Evolutionary conservation across 2,797 vertebrate species (phyloP), one percentile per base, ranked within the genome.

Genomic region (Orientallactaga sibirica): DNA sequence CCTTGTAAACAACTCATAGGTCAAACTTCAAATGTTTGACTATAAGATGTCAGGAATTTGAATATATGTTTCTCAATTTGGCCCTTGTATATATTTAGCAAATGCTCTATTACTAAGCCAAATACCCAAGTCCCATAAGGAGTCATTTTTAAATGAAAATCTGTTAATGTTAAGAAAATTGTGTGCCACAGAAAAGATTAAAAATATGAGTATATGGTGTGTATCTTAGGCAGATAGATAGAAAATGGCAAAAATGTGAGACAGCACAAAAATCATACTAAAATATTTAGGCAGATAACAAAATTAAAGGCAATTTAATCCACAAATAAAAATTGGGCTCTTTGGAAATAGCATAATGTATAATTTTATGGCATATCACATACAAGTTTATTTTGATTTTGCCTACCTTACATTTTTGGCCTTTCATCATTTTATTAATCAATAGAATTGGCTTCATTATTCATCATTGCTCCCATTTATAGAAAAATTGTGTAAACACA

Each of bases 121-220:
- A 10, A 74, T 41, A 52, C 16, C 27, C 20, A 76, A 48, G 48
- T 6, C 16, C 3, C 25, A 64, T 10, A 64, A 20, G 7, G 10
- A 83, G 29, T 27, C 27, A 48, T 77, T 88, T 88, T 86, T 55
- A 82, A 14, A 29, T 70, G 29, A 79, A 83, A 92, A 55, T 73
- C 24, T 67, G 4, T 86, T 37, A 14, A 87, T n/a, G 25, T 9
- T 29, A 48, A 82, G 74, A 58, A 71, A 48, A 67, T 2, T 89
- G 41, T 74, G 7, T 37, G 7, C 43, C 82, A 29, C 22, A 71
- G 25, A 76, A n/a, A 20, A 58, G 20, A n/a, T 77, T 6, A 12
- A 75, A 25, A 25, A 11, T 55, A 6, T 88, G 15, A 24, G 29
- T 27, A 27, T 15, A 12, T 20, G 9, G 9, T 43, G 5, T 68